Conservation (phyloP, 2,888 invertebrate species). For the Oscheius sp. region DNA sequence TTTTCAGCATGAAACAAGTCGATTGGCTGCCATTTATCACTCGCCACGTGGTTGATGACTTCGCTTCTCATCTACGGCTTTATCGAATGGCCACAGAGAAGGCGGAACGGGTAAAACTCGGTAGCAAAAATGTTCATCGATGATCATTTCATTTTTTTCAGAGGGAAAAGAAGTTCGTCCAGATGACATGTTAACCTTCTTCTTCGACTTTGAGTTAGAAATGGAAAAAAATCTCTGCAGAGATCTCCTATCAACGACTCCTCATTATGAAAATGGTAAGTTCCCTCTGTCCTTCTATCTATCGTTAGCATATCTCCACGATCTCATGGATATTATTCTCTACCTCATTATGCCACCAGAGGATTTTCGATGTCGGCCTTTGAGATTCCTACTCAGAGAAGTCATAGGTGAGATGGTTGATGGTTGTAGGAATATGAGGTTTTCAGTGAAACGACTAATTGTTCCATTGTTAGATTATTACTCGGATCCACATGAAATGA, state of each 20-base stretch:
- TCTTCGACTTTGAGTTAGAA: slow-evolving; percentile 87
- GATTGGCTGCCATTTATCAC: slow-evolving; percentile 90
- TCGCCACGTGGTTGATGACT: slow-evolving; percentile 86
- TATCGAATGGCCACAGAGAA: slow-evolving; percentile 80
- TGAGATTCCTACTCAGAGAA: slow-evolving; percentile 79
- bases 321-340: slow-evolving; percentile 83
- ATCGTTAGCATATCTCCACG: slow-evolving; percentile 80
- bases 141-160: slow-evolving; percentile 1
- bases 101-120: slow-evolving; percentile 39
- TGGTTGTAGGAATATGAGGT: neutral
- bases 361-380: slow-evolving; percentile 84
- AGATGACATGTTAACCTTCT: slow-evolving; percentile 79
- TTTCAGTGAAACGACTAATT: slow-evolving; percentile 75
- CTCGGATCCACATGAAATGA: slow-evolving; percentile 90
- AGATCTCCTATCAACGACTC: slow-evolving; percentile 82
- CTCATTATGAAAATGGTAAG: slow-evolving; percentile 75
- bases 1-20: slow-evolving; percentile 74
- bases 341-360: slow-evolving; percentile 85
- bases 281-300: neutral
- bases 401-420: slow-evolving; percentile 54
- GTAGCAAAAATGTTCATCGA: neutral
- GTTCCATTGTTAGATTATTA: slow-evolving; percentile 80
- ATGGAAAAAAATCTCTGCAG: slow-evolving; percentile 85
- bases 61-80: slow-evolving; percentile 86
- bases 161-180: slow-evolving; percentile 28